Percentiles rank a stretch among this genome's conserved stretches.
phyloP scores from a whole-genome alignment of 2,113 vertebrate genomes.

The Acanthochromis polyacanthus region DNA sequence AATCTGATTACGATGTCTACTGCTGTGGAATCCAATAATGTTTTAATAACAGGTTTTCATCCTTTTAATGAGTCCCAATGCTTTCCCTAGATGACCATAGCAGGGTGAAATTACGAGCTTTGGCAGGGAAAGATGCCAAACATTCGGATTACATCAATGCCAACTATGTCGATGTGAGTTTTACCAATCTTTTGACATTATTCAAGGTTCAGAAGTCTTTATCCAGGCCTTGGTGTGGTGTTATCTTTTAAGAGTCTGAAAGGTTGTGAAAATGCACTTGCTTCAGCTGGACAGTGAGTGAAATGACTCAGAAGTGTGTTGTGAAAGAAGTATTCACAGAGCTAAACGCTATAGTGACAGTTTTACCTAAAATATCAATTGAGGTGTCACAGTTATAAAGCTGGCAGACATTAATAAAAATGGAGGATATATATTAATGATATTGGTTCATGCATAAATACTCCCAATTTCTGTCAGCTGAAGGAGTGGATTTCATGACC shows the following conservation, averaged over 20 bases:
- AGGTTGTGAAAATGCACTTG: conserved; percentile 1
- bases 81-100: conserved; percentile 94
- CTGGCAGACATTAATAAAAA: background rate
- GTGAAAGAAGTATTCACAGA: conserved; percentile 1
- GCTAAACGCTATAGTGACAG: background rate
- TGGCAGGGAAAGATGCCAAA: conserved; percentile 97
- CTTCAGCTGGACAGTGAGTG: background rate
- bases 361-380: conserved; percentile 23
- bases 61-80: conserved; percentile 45
- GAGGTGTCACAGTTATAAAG: conserved; percentile 8
- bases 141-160: conserved; percentile 99
- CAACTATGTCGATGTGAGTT: conserved; percentile 98
- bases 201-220: background rate
- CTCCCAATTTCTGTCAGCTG: conserved; percentile 6
- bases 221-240: background rate
- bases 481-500: conserved; percentile 36
- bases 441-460: conserved; percentile 23
- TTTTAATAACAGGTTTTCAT: conserved; percentile 48
- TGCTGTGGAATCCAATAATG: conserved; percentile 46
- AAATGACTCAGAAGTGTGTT: background rate
- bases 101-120: conserved; percentile 95
- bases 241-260: background rate
- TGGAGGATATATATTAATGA: background rate
- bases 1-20: conserved; percentile 46
- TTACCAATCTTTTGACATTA: conserved; percentile 6